These are phyloP conservation scores for Nannospalax galili DNA, from an alignment of 2,113 vertebrate species.

Conservation along the genomic window DNA sequence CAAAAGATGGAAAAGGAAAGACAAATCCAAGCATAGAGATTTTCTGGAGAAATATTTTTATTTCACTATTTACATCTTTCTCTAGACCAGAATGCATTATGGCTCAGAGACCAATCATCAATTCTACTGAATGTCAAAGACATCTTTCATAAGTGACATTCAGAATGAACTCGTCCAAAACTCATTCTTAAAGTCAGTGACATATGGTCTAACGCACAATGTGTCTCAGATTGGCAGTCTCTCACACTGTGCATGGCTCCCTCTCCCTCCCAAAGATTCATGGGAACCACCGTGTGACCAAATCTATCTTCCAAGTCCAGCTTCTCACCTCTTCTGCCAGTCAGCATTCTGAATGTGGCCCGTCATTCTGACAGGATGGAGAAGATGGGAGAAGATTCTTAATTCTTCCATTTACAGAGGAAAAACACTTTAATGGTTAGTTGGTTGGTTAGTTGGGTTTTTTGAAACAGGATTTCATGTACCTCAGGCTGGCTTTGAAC, in stretches of 20 bases:
- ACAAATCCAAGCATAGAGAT: neutral
- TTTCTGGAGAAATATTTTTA: conserved; percentile 8
- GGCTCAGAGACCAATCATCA: neutral
- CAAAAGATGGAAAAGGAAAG: conserved; percentile 30
- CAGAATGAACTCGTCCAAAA: conserved; percentile 10
- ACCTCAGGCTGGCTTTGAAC: no score
- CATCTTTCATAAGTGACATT: conserved; percentile 34
- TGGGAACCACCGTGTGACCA: neutral
- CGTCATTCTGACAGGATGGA: neutral
- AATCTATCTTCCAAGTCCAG: neutral
- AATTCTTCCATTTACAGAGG: neutral
- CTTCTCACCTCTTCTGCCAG: neutral
- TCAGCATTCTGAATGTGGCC: neutral
- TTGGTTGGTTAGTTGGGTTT: neutral
- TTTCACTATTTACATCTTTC: neutral
- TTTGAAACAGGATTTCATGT: neutral
- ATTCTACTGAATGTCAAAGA: conserved; percentile 25
- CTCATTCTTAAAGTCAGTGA: neutral
- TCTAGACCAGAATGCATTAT: neutral
- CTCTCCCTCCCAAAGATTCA: neutral
- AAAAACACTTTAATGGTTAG: neutral
- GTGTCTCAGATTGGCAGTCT: neutral
- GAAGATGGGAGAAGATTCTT: neutral
- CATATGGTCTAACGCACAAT: neutral
- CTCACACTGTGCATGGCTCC: neutral